A percentile compares a stretch with the other conserved stretches of the same genome.
These are phyloP conservation scores for Garrulus glandarius DNA, from an alignment of 2,797 vertebrate species.

Conservation along the genomic window DNA sequence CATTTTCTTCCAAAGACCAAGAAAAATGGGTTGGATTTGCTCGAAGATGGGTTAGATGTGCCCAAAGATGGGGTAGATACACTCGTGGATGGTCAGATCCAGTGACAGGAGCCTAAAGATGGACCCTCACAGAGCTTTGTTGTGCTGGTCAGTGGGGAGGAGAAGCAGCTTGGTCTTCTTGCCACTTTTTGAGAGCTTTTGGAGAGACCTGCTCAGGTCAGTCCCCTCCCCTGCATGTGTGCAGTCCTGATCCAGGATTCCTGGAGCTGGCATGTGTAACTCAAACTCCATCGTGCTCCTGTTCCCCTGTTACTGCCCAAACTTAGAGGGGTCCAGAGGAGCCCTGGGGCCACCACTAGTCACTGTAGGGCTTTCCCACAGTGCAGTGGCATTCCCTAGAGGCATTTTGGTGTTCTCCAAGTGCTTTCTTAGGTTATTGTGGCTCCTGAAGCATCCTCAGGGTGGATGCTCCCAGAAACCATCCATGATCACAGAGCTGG, in stretches of 20 bases:
- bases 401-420: neutral
- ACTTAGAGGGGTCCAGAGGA: neutral
- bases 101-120: neutral
- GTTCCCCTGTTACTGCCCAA: neutral
- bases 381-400: neutral
- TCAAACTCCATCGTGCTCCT: neutral
- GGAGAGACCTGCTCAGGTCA: neutral
- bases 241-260: neutral
- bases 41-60: neutral
- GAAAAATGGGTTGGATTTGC: neutral
- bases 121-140: neutral
- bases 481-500: neutral
- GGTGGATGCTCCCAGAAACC: neutral
- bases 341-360: neutral
- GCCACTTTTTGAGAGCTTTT: neutral
- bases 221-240: neutral
- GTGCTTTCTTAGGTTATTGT: neutral
- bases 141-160: rapidly evolving
- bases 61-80: neutral
- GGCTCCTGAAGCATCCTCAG: neutral
- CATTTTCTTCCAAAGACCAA: neutral
- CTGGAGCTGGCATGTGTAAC: neutral
- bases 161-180: neutral
- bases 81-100: neutral
- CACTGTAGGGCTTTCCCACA: neutral